Evolutionary conservation across 53 echinoderm and acorn worm species (phyloP), one percentile per base, ranked within the genome.

Genomic region (Holothuria scabra): DNA sequence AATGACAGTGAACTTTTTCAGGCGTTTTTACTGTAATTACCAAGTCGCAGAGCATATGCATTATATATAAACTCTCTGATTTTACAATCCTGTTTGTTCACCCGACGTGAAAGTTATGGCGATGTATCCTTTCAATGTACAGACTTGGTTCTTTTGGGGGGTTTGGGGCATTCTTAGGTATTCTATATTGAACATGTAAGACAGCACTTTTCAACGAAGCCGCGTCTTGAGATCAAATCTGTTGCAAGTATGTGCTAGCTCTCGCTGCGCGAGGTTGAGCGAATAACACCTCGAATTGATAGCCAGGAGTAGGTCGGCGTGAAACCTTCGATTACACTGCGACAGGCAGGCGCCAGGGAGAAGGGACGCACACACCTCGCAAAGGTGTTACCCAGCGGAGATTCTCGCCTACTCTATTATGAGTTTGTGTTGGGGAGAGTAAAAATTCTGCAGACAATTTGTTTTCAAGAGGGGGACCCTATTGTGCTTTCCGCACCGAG

Each of bases 301-400:
- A 72, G 72, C 44, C 72, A 13, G 72, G 72, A 72, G 72, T 46
- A 72, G n/a, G 72, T 72, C 48, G 72, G 72, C 46, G 72, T 72
- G 72, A 72, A 72, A 72, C 46, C 72, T 41, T 72, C 72, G 72
- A 72, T 72, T 72, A 72, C 18, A 28, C 21, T 25, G 72, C 72
- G 72, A 72, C 72, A 72, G 25, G 44, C 48, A 48, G 72, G 72
- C 72, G 72, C 72, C 72, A 72, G 12, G 46, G 44, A 72, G 48
- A 30, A n/a, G 72, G 72, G 48, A 48, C 28, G 34, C 26, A 49
- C 48, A 44, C 72, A 72, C 46, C 72, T 72, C 34, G 34, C 25
- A 46, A 44, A 48, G 72, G 46, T 44, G 46, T 38, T 37, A 72
- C 46, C 48, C 72, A 72, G n/a, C n/a, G 46, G 72, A 46, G 72